Base-by-base conservation (phyloP, 92 coral and sea anemone genomes). In the Parazoanthus atlanticus region DNA sequence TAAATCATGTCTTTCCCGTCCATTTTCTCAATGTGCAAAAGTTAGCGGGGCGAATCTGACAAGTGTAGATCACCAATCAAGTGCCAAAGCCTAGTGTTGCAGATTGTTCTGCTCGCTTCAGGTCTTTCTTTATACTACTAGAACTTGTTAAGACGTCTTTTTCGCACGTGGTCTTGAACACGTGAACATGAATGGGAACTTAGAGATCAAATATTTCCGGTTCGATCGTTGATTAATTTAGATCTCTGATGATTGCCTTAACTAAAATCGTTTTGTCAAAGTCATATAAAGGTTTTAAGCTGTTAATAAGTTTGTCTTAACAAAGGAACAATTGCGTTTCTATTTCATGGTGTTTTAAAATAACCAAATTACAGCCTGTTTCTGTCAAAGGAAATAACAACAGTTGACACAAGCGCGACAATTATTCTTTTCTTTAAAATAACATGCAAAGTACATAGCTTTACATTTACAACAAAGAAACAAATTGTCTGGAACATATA, bases 141-240 rank as follows among this genome's bases (percentile, higher is more conserved):
- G 49, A 34, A 71, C 76, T 82, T 47, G 76, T 82, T 74, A 41
- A 26, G 47, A 58, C 49, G 52, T 32, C 56, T 76, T 21, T 61
- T 58, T 4, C 49, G 41, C 87, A 84, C 87, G 87, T 84, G 87
- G 87, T 72, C 76, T 8, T 84, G 11, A 80, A 84, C 86, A 84
- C 78, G 56, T 71, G 38, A 31, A 13, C 30, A 15, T 67, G 29
- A 83, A 66, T 61, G 31, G 74, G 32, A 61, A 61, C 74, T 52
- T 65, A 32, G 73, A 34, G 29, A 12, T 67, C 17, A 46, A 46
- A 3, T 5, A 32, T 23, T 69, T 84, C 87, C 87, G 87, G 87
- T 43, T 67, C 54, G 41, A 30, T 69, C 38, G 34, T 29, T 71
- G 78, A 49, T 19, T 17, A 9, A 32, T 41, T 69, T 38, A 41